Conservation (phyloP, 1,140 invertebrate species). For the Hyphantria cunea region DNA sequence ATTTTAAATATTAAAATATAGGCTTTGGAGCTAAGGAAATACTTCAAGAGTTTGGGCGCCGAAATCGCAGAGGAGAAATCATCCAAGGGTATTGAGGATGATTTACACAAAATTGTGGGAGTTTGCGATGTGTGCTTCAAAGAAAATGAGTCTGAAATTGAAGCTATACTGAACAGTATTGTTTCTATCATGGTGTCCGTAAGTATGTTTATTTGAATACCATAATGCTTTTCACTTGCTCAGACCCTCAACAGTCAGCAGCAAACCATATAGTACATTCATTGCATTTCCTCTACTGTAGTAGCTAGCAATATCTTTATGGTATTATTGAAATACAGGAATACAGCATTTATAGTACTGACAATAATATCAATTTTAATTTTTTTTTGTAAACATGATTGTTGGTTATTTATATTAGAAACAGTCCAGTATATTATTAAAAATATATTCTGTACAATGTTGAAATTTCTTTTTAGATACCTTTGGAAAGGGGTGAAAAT, state of each 20-base stretch:
- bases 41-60: slow-evolving; percentile 95
- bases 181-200: slow-evolving; percentile 96
- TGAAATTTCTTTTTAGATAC: slow-evolving; percentile 83
- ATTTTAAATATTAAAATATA: slow-evolving; percentile 72
- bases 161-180: slow-evolving; percentile 93
- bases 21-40: slow-evolving; percentile 93
- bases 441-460: neutral
- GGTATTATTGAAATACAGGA: no score
- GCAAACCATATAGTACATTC: no score
- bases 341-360: no score
- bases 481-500: slow-evolving; percentile 93
- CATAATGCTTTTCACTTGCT: neutral
- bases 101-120: slow-evolving; percentile 96
- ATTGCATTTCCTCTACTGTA: no score
- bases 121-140: slow-evolving; percentile 96
- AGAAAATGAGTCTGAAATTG: slow-evolving; percentile 91
- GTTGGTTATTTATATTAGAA: no score
- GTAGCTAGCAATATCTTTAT: no score
- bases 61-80: slow-evolving; percentile 96
- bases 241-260: no score
- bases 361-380: no score
- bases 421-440: no score
- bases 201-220: slow-evolving; percentile 68
- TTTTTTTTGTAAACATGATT: no score
- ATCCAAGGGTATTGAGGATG: slow-evolving; percentile 94